Percentiles rank a stretch among this genome's conserved stretches.
phyloP scores from a whole-genome alignment of 1,140 invertebrate genomes.

The Lordiphosa mommai region DNA sequence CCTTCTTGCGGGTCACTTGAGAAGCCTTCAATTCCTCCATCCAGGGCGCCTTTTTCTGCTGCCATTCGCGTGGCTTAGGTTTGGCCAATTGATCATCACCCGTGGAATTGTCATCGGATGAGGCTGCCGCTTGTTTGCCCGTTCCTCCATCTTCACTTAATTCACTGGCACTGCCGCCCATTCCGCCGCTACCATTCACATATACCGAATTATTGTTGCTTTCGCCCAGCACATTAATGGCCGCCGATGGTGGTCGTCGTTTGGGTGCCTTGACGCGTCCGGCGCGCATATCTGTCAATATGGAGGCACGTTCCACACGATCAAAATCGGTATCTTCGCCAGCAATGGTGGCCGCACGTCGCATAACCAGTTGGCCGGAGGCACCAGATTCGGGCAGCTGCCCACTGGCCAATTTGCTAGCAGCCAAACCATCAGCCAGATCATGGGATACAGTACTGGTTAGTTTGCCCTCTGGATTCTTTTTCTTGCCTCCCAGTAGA shows the following conservation, averaged over 20 bases:
- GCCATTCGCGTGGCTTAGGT: slow-evolving; percentile 81
- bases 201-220: slow-evolving; percentile 77
- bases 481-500: slow-evolving; percentile 83
- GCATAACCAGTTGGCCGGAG: slow-evolving; percentile 55
- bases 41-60: slow-evolving; percentile 85
- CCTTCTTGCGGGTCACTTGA: slow-evolving; percentile 82
- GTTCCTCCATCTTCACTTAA: slow-evolving; percentile 45
- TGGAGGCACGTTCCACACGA: slow-evolving; percentile 82
- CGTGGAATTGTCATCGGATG: slow-evolving; percentile 71
- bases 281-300: slow-evolving; percentile 83
- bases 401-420: slow-evolving; percentile 53
- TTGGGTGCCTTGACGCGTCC: slow-evolving; percentile 82
- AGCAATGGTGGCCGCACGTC: slow-evolving; percentile 63
- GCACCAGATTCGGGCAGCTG: slow-evolving; percentile 41
- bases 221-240: slow-evolving; percentile 70
- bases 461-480: slow-evolving; percentile 79
- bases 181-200: slow-evolving; percentile 67
- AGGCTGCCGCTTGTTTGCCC: slow-evolving; percentile 25
- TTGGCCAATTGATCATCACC: slow-evolving; percentile 80
- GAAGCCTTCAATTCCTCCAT: slow-evolving; percentile 85
- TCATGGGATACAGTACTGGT: slow-evolving; percentile 73
- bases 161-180: slow-evolving; percentile 61
- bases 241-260: slow-evolving; percentile 82
- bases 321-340: slow-evolving; percentile 82
- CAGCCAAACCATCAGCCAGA: slow-evolving; percentile 58